Base-by-base conservation (phyloP, 2,888 invertebrate genomes). In the Drosophila koepferae region DNA sequence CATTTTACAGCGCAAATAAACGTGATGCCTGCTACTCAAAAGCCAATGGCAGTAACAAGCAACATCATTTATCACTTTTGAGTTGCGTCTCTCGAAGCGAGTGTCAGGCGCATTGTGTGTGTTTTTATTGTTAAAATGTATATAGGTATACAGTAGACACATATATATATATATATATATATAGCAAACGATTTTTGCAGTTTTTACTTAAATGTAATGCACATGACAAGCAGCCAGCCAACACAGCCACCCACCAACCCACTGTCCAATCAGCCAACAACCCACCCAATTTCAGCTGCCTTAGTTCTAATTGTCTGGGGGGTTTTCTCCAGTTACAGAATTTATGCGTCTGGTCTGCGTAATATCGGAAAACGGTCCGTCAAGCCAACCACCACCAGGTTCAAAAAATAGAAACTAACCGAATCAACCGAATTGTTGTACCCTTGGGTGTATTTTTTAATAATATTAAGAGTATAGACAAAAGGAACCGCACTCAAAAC, bases 401-500 rank as follows among this genome's bases (percentile, higher is more conserved):
- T n/a, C 9, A 38, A 34, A 18, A 53, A 60, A 44, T 23, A 23
- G 23, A 79, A 78, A 72, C 74, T 75, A 89, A 77, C 78, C 85
- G 74, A 76, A 74, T 74, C 78, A 65, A 87, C 82, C 87, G 73
- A 84, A 89, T 84, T 82, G 87, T 80, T 77, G 73, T 80, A 41
- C 87, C 90, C 90, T 73, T 81, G 87, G 87, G 87, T 88, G 81
- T 86, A 82, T 90, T 87, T 89, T 89, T 90, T 90, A 90, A 87
- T 89, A 87, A 81, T 87, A 86, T 88, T 83, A 86, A 88, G 80
- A 86, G 90, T 80, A 89, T 77, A 74, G 72, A 87, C 74, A 75
- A 76, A 79, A 55, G 67, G 48, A 55, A 80, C 73, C 75, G 70
- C 84, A 79, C 86, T 72, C 72, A 62, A 74, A 72, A 65, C 67